Base-by-base conservation (phyloP, 1,140 invertebrate genomes). In the Fopius arisanus region DNA sequence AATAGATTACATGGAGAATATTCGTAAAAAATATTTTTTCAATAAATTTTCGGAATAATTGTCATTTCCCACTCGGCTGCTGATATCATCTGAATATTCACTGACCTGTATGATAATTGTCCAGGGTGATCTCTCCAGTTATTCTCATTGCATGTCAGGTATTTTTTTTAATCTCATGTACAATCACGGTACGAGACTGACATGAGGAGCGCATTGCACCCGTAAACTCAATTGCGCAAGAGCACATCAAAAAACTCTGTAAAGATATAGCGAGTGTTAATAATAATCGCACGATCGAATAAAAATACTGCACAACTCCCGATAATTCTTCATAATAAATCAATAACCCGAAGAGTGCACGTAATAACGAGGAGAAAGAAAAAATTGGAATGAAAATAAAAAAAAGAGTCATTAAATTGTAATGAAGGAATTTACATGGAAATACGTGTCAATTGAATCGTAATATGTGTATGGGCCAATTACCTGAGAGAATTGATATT, bases 121-220 rank as follows among this genome's bases (percentile, higher is more conserved):
- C n/a, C 28, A 29, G 54, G 23, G 54, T 62, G 54, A 62, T 62
- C 43, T 48, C 43, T 48, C 54, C 54, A 7, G 1, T 29, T n/a
- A 62, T 62, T 62, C 54, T n/a, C 54, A 62, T 29, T 62, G 54
- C 54, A 29, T 62, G 54, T 28, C 54, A 28, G 28, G 12, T 62
- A 43, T 43, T 12, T 48, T 48, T 48, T 48, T 48, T 48, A 16
- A 48, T 48, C 43, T 19, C 3, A 1, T 7, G 7, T 48, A 48
- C 43, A 26, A 62, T 62, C 21, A 29, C 26, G 28, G 16, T 54
- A 21, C 16, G n/a, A 21, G 54, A 28, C 0, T 62, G 28, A 62
- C 54, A 3, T 62, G 54, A 62, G 23, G 28, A 62, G 54, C 54
- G 28, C 54, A 62, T 62, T 62, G 54, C 54, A 23, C 54, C 28